phyloP scores from a whole-genome alignment of 2,113 vertebrate species.

The Amblyopsis rosae region DNA sequence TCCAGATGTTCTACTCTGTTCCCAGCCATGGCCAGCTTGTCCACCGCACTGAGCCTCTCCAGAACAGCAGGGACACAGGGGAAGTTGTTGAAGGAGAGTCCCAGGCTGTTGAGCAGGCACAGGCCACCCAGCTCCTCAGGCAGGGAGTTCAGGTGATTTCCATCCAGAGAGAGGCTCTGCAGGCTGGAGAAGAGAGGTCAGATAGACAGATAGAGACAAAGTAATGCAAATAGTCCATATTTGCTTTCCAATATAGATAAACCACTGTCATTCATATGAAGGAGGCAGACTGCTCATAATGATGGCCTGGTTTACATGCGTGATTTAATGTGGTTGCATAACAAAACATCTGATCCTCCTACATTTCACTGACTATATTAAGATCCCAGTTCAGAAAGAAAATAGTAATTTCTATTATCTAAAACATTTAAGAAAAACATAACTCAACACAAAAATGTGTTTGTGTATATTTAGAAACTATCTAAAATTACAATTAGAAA shows the following conservation, averaged over 20 bases:
- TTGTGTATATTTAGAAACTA: too few species aligned
- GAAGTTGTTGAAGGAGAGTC: constrained; percentile 94
- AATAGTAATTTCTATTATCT: too few species aligned
- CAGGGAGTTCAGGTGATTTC: constrained; percentile 86
- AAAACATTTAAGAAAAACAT: too few species aligned
- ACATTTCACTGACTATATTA: constrained; percentile 23
- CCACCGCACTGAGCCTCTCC: constrained; percentile 81
- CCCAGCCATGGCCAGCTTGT: constrained; percentile 90
- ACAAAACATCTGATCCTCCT: constrained; percentile 32
- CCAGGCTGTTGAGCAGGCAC: constrained; percentile 85
- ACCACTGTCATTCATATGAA: neutral
- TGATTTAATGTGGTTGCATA: constrained; percentile 41
- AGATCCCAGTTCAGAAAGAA: neutral
- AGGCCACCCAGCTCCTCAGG: constrained; percentile 88
- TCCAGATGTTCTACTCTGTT: constrained; percentile 84
- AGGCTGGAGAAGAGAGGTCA: constrained; percentile 73
- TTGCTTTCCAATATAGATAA: neutral
- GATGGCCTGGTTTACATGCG: constrained; percentile 29
- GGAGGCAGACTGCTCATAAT: constrained; percentile 13
- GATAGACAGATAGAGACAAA: constrained; percentile 6
- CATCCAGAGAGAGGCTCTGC: constrained; percentile 91
- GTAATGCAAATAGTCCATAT: neutral
- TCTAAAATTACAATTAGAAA: too few species aligned
- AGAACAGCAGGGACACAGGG: constrained; percentile 83
- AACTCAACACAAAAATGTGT: too few species aligned